Base-by-base conservation (phyloP, 2,113 vertebrate species). In the Equus quagga region DNA sequence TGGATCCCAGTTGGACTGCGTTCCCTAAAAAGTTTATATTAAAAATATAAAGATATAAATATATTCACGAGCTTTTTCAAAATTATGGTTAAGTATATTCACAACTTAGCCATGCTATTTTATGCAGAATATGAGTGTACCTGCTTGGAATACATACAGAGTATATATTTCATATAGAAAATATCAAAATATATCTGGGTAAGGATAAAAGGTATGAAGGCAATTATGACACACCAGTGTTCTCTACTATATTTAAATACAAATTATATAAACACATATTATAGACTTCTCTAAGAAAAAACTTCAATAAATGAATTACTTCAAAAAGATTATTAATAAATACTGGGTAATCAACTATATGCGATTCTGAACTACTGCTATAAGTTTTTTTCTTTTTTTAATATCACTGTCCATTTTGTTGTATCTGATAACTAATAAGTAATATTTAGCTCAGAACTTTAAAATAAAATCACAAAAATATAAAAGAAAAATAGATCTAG, bases 261-360 rank as follows among this genome's bases (percentile, higher is more conserved):
- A 19, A 41, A 80, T 69, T 56, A 75, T 44, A 69, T 60, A 56
- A 67, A 80, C 56, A 78, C 21, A 67, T 95, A 89, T 26, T 92
- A 87, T 4, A 69, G n/a, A 76, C 62, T 91, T 15, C 24, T 64
- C 21, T 76, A 82, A 86, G 72, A 84, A 89, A 65, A 44, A 90
- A 46, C 62, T 81, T 33, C 46, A 56, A 62, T 73, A 90, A 82
- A 21, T 75, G 51, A 78, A 56, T 58, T 46, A 78, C 19, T 87
- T 95, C 46, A 72, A 58, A 92, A 93, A 44, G 44, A 89, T 13
- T 84, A 36, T 31, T 64, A 86, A 75, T 79, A 94, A 94, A 83
- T 79, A 36, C n/a, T 26, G 87, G 51, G 44, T 70, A 60, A 70
- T 46, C n/a, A 86, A 28, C 58, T 69, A 49, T 11, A 24, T 46